A percentile compares a stretch with the other conserved stretches of the same genome.
Conservation (phyloP, 2,797 vertebrate genomes). For the Dendrocincla tyrannina region DNA sequence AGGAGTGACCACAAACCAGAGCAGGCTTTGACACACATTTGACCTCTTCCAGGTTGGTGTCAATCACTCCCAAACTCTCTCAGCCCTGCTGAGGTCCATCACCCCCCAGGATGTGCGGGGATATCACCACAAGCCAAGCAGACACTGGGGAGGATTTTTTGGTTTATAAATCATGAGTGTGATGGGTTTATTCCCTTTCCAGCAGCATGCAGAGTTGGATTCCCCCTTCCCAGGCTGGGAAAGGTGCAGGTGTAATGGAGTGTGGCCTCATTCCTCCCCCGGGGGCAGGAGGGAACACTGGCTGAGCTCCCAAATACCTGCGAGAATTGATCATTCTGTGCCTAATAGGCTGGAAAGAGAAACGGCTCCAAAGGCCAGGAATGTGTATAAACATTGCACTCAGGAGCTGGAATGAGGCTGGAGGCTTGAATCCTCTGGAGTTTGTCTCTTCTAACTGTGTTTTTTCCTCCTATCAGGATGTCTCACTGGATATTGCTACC, state of each 20-base stretch:
- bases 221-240: background rate
- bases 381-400: rapidly evolving
- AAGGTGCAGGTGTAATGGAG: background rate
- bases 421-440: background rate
- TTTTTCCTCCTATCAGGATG: background rate
- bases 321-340: background rate
- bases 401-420: background rate
- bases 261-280: background rate
- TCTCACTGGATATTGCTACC: background rate
- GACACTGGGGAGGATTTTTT: rapidly evolving
- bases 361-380: background rate
- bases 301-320: background rate
- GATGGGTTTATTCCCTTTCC: background rate
- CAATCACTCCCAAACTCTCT: background rate
- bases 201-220: rapidly evolving
- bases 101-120: rapidly evolving
- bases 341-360: conserved; percentile 7
- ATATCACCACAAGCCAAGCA: rapidly evolving
- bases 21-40: background rate
- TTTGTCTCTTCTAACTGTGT: background rate
- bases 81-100: background rate
- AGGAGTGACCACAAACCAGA: background rate
- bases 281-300: background rate
- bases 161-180: rapidly evolving
- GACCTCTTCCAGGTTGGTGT: background rate